Percentiles rank a stretch among this genome's conserved stretches.
Conservation (phyloP, 2,113 vertebrate genomes). For the Silurus meridionalis region DNA sequence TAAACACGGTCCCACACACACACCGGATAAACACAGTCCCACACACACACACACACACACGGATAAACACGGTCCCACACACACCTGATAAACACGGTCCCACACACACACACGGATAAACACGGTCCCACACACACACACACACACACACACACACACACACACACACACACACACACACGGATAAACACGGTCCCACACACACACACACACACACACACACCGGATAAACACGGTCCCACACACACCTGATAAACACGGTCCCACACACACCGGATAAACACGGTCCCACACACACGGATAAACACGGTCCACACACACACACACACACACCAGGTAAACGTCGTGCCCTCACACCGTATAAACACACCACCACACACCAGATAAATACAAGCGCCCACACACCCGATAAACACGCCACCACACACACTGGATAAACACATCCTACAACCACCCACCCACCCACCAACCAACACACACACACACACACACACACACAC, state of each 20-base stretch:
- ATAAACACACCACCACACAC: not conserved
- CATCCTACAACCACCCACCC: not conserved
- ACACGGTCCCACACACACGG: too few relatives aligned
- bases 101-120: too few relatives aligned
- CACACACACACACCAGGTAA: not conserved
- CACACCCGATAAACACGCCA: not conserved
- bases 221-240: not conserved
- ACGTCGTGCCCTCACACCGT: too few relatives aligned
- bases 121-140: too few relatives aligned
- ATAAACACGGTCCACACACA: not conserved
- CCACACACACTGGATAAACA: not conserved
- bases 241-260: not conserved
- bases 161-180: not conserved
- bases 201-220: too few relatives aligned
- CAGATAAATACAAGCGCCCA: not conserved
- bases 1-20: too few relatives aligned
- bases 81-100: too few relatives aligned
- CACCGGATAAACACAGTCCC: not conserved
- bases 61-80: not conserved
- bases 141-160: too few relatives aligned
- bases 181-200: not conserved
- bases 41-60: too few relatives aligned
- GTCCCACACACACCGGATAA: too few relatives aligned
- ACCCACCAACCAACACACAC: too few relatives aligned
- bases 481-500: not conserved